phyloP scores from a whole-genome alignment of 2,888 invertebrate genomes.

The Cerastis rubricosa region DNA sequence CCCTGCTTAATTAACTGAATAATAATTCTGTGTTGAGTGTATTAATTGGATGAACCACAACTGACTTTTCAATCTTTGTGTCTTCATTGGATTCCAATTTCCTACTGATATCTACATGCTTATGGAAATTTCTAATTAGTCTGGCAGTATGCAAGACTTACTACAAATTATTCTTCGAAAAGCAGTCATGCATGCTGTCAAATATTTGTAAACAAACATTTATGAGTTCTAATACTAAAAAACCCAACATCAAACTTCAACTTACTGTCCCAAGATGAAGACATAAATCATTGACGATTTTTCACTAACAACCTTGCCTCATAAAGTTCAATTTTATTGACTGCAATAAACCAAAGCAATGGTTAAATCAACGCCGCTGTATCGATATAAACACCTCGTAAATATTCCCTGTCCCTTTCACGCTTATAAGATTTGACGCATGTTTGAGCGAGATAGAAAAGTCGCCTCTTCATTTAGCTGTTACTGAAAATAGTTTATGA shows the following conservation, averaged over 20 bases:
- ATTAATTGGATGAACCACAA: neutral
- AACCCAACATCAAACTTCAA: slow-evolving; percentile 56
- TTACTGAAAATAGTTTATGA: slow-evolving; percentile 90
- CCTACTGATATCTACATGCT: neutral
- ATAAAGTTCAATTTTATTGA: slow-evolving; percentile 91
- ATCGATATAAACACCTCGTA: slow-evolving; percentile 90
- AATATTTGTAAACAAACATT: slow-evolving; percentile 37
- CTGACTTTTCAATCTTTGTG: neutral
- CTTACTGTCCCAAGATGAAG: slow-evolving; percentile 81
- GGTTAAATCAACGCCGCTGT: slow-evolving; percentile 90
- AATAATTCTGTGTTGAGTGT: neutral
- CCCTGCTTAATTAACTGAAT: neutral
- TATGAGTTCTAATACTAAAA: slow-evolving; percentile 43
- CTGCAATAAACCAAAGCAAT: slow-evolving; percentile 90
- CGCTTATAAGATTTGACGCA: slow-evolving; percentile 58
- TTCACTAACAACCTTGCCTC: slow-evolving; percentile 90
- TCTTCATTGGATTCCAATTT: neutral
- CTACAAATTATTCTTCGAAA: slow-evolving; percentile 24
- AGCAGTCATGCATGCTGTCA: slow-evolving; percentile 6
- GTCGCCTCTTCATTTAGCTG: slow-evolving; percentile 84
- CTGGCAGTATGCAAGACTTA: neutral
- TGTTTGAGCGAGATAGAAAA: slow-evolving; percentile 74
- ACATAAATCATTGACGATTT: slow-evolving; percentile 87
- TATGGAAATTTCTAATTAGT: neutral
- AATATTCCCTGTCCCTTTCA: slow-evolving; percentile 80